Conservation (phyloP, 2,888 invertebrate genomes). For the Druceiella hillmani region DNA sequence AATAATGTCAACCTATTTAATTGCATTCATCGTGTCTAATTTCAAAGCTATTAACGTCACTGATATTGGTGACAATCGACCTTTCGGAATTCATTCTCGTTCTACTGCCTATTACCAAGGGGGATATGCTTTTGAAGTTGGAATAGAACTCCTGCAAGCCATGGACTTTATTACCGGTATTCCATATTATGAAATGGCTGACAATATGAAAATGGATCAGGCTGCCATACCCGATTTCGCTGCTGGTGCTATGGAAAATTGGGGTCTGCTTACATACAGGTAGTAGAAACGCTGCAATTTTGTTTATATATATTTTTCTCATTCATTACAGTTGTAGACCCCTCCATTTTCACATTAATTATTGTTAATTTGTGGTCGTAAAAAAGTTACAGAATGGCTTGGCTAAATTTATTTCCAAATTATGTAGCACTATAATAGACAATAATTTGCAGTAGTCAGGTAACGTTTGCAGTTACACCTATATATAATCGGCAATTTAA, state of each 20-base stretch:
- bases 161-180: conserved; percentile 55
- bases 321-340: too few species aligned
- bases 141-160: conserved; percentile 39
- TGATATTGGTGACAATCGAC: conserved; percentile 28
- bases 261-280: conserved; percentile 78
- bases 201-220: conserved; percentile 54
- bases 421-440: too few species aligned
- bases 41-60: conserved; percentile 37
- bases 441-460: too few species aligned
- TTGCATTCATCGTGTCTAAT: conserved; percentile 83
- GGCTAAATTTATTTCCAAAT: too few species aligned
- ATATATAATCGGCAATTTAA: too few species aligned
- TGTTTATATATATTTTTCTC: too few species aligned
- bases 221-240: conserved; percentile 76
- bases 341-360: too few species aligned
- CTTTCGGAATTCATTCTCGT: conserved; percentile 43
- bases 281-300: too few species aligned
- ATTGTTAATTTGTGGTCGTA: too few species aligned
- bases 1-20: conserved; percentile 73
- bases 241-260: conserved; percentile 81
- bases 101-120: conserved; percentile 38
- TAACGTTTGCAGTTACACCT: too few species aligned
- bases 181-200: conserved; percentile 48
- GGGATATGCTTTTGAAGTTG: conserved; percentile 41
- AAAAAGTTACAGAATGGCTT: too few species aligned